A percentile compares a stretch with the other conserved stretches of the same genome.
These are phyloP conservation scores for Gadus macrocephalus DNA, from an alignment of 2,113 vertebrate genomes.

Conservation along the genomic window DNA sequence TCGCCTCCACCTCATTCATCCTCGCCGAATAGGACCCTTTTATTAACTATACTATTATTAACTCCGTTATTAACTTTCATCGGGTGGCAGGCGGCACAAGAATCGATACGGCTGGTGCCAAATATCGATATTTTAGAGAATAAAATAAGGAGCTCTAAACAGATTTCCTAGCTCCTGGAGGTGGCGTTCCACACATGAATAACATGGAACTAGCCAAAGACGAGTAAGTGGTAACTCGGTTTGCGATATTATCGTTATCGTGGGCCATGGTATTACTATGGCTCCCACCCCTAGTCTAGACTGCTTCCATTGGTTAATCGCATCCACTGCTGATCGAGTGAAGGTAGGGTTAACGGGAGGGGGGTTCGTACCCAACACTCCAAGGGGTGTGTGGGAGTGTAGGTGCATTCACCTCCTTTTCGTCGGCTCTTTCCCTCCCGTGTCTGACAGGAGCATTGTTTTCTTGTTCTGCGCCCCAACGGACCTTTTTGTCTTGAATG, in stretches of 20 bases:
- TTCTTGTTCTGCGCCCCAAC: slow-evolving; percentile 53
- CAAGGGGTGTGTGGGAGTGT: slow-evolving; percentile 21
- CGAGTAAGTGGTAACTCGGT: too few species aligned
- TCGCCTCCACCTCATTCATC: slow-evolving; percentile 53
- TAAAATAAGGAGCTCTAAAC: too few species aligned
- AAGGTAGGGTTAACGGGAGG: too few species aligned
- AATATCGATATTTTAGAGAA: neutral
- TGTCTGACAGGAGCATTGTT: slow-evolving; percentile 34
- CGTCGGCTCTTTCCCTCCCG: slow-evolving; percentile 45
- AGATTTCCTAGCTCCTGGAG: too few species aligned
- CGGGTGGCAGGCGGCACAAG: slow-evolving; percentile 15
- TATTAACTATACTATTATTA: slow-evolving; percentile 35
- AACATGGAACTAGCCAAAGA: too few species aligned
- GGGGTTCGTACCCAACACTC: too few species aligned
- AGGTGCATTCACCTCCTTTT: slow-evolving; percentile 59
- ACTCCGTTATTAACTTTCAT: slow-evolving; percentile 38
- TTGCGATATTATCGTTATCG: too few species aligned
- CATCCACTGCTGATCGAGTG: slow-evolving; percentile 35
- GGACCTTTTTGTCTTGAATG: slow-evolving; percentile 52
- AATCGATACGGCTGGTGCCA: slow-evolving; percentile 10
- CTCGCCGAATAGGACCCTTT: slow-evolving; percentile 46
- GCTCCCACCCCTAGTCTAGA: neutral
- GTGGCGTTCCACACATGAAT: too few species aligned
- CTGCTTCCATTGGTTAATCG: slow-evolving; percentile 10
- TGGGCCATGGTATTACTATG: too few species aligned